Percentiles rank a stretch among this genome's conserved stretches.
Evolutionary conservation across 2,888 invertebrate genomes (phyloP).

Genomic region (Microchrysa polita): DNA sequence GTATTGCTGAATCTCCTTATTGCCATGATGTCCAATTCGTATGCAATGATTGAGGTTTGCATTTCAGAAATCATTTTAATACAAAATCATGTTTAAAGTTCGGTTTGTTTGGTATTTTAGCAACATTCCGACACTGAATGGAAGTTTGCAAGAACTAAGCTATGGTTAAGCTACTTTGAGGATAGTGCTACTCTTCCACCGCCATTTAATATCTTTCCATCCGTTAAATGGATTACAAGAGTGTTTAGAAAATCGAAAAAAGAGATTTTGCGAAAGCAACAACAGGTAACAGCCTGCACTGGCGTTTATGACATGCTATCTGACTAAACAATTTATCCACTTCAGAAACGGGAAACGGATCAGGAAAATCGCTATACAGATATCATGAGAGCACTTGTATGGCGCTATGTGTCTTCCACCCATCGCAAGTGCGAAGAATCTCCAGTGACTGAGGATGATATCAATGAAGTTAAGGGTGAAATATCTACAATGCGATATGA

Average conservation of each 20-base stretch:
- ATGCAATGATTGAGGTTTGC: conserved; percentile 79
- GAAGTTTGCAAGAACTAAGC: conserved; percentile 93
- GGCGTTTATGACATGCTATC: too few relatives aligned
- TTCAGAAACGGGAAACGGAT: conserved; percentile 69
- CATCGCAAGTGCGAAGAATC: conserved; percentile 85
- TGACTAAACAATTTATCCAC: neutral
- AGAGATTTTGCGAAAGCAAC: conserved; percentile 58
- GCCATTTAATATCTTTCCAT: conserved; percentile 93
- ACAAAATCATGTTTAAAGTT: neutral
- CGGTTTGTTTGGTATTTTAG: conserved; percentile 64
- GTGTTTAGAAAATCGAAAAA: conserved; percentile 70
- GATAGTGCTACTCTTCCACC: conserved; percentile 90
- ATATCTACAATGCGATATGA: conserved; percentile 93
- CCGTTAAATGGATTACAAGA: conserved; percentile 80
- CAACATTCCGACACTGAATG: conserved; percentile 94
- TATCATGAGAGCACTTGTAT: conserved; percentile 90
- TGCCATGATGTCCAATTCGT: conserved; percentile 98
- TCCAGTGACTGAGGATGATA: conserved; percentile 90
- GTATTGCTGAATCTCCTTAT: conserved; percentile 93
- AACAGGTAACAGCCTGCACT: conserved; percentile 20
- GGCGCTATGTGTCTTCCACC: conserved; percentile 90
- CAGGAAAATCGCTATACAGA: conserved; percentile 77
- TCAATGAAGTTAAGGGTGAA: conserved; percentile 94
- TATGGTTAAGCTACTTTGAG: conserved; percentile 97
- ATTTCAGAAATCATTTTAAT: neutral